Evolutionary conservation across 2,888 invertebrate species (phyloP).

Genomic region (Melinopterus prodromus): DNA sequence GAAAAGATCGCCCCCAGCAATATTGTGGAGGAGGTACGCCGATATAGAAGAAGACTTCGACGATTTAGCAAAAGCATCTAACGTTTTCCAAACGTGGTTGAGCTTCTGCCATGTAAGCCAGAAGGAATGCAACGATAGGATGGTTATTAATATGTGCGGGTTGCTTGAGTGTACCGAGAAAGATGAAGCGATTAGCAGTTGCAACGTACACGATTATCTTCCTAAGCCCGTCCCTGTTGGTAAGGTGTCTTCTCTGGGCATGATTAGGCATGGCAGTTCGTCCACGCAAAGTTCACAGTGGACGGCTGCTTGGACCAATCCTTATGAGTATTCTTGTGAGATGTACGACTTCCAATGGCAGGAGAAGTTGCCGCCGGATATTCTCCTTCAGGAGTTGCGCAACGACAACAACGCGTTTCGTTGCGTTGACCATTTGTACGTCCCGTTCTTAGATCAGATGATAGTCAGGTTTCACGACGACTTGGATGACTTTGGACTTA

Average conservation of each 20-base stretch:
- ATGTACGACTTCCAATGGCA: constrained; percentile 30
- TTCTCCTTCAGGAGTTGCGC: constrained; percentile 30
- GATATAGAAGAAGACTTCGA: neutral
- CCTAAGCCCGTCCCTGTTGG: constrained; percentile 4
- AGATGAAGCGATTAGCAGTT: neutral
- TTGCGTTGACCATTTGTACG: constrained; percentile 31
- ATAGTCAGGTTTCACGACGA: constrained; percentile 32
- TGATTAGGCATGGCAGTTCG: constrained; percentile 14
- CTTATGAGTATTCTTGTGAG: constrained; percentile 11
- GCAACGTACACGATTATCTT: constrained; percentile 27
- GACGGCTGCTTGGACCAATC: neutral
- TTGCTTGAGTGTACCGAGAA: constrained; percentile 26
- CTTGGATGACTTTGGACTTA: constrained; percentile 31
- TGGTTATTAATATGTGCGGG: constrained; percentile 32
- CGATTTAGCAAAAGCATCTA: neutral
- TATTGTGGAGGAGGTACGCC: constrained; percentile 19
- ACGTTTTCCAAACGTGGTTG: constrained; percentile 34
- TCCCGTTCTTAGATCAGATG: constrained; percentile 32
- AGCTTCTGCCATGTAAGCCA: constrained; percentile 29
- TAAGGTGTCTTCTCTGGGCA: neutral
- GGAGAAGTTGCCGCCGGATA: constrained; percentile 26
- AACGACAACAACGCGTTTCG: constrained; percentile 15
- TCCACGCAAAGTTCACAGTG: neutral
- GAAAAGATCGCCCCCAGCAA: constrained; percentile 25
- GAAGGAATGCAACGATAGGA: constrained; percentile 25